Evolutionary conservation across 2,113 vertebrate genomes (phyloP), one percentile per base, ranked within the genome.

Genomic region (Dolichotis patagonum): DNA sequence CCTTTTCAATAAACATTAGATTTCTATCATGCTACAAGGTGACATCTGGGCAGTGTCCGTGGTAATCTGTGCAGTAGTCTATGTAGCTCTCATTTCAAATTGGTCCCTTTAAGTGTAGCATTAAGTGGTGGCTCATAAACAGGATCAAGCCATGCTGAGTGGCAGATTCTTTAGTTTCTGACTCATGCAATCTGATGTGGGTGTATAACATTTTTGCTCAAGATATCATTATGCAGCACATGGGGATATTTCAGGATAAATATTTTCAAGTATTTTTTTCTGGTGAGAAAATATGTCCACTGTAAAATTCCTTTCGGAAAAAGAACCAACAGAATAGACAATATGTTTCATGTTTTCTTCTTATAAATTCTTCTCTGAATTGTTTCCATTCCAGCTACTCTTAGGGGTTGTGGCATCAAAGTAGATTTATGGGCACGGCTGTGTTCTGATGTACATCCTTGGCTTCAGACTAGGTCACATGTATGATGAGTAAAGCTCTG

Each of bases 301-400:
- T 83, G 30, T 22, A 88, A 95, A 96, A 85, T 69, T 78, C 16
- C n/a, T 32, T 87, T 95, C 90, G 46, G 82, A 88, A 97, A 96
- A 89, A 91, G 58, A 91, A 84, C 52, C 60, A 58, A 91, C 85
- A 58, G 65, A 28, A 62, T 58, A 67, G 19, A 75, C 28, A 22
- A 28, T 35, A 85, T 49, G 89, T 93, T 90, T 63, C n/a, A 20
- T 38, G 85, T 63, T 4, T 77, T 96, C 41, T 58, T 89, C 56
- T 71, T 89, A n/a, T 28, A 67, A 84, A 13, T 85, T 69, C 16
- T 88, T 85, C 24, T 87, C 43, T 87, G 11, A 63, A 56, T 94
- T 82, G 16, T n/a, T 32, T 95, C 7, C 7, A 28, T 41, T 65
- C 11, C 38, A 95, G 60, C 10, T 71, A 56, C 24, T 43, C 26